Evolutionary conservation across 92 coral and sea anemone species (phyloP).

Genomic region (Siderastrea siderea): DNA sequence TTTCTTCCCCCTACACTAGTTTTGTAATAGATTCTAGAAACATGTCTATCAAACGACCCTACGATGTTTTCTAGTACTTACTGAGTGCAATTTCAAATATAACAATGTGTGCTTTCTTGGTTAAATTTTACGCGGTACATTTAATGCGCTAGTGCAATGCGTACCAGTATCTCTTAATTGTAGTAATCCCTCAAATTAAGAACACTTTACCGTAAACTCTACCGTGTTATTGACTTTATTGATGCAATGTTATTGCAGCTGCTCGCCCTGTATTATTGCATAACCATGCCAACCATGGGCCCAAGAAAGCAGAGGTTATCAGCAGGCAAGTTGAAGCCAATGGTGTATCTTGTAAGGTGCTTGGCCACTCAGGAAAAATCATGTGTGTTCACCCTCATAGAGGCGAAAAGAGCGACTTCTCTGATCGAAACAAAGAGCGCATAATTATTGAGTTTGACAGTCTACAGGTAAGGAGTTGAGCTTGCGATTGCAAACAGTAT

Average conservation of each 20-base stretch:
- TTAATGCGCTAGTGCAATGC: too few species aligned
- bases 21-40: too few species aligned
- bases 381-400: constrained; percentile 29
- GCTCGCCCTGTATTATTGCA: background rate
- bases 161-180: too few species aligned
- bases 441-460: constrained; percentile 32
- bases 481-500: background rate
- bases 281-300: background rate
- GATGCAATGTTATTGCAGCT: background rate
- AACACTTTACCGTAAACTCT: background rate
- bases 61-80: too few species aligned
- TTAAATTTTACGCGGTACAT: too few species aligned
- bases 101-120: too few species aligned
- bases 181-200: too few species aligned
- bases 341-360: constrained; percentile 45
- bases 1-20: too few species aligned
- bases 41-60: too few species aligned
- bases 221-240: too few species aligned
- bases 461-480: background rate
- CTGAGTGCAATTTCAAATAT: too few species aligned
- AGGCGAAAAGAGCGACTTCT: constrained; percentile 8
- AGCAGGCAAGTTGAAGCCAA: constrained; percentile 11
- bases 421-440: background rate
- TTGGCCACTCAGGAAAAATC: constrained; percentile 15
- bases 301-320: background rate